Percentiles rank a stretch among this genome's conserved stretches.
These are phyloP conservation scores for Nemopilema nomurai DNA, from an alignment of 30 jellyfish, hydroid and myxozoan species.

Conservation along the genomic window DNA sequence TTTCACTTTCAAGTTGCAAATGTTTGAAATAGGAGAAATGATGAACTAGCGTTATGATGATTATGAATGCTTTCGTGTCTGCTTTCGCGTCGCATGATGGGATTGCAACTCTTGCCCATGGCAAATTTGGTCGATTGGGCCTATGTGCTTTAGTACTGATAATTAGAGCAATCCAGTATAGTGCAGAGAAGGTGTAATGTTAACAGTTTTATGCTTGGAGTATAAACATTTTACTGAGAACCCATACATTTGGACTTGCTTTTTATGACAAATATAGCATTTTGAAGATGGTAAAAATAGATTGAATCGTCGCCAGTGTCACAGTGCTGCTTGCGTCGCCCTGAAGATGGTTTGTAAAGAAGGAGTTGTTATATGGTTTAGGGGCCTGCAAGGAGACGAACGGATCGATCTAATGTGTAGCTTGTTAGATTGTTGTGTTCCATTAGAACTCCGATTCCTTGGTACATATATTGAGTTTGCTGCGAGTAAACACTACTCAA, in stretches of 20 bases:
- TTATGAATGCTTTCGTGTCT: no score
- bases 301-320: neutral
- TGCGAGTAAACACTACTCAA: slow-evolving; percentile 86
- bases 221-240: neutral
- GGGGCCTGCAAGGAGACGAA: slow-evolving; percentile 96
- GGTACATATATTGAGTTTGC: slow-evolving; percentile 93
- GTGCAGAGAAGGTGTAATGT: slow-evolving; percentile 10
- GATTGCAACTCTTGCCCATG: neutral
- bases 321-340: neutral
- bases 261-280: neutral
- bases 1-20: no score
- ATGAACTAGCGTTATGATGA: no score
- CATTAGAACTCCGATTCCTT: slow-evolving; percentile 92
- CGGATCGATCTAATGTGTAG: slow-evolving; percentile 97
- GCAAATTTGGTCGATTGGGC: neutral
- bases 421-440: slow-evolving; percentile 90
- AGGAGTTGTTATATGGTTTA: slow-evolving; percentile 82
- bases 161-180: neutral
- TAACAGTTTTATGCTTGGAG: neutral
- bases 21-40: no score
- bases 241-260: neutral
- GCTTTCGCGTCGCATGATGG: neutral
- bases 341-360: slow-evolving; percentile 77
- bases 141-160: slow-evolving; percentile 2
- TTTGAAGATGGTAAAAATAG: neutral